Percentiles rank a stretch among this genome's conserved stretches.
Conservation (phyloP, 2,797 vertebrate genomes). For the Onychomys arenicola region DNA sequence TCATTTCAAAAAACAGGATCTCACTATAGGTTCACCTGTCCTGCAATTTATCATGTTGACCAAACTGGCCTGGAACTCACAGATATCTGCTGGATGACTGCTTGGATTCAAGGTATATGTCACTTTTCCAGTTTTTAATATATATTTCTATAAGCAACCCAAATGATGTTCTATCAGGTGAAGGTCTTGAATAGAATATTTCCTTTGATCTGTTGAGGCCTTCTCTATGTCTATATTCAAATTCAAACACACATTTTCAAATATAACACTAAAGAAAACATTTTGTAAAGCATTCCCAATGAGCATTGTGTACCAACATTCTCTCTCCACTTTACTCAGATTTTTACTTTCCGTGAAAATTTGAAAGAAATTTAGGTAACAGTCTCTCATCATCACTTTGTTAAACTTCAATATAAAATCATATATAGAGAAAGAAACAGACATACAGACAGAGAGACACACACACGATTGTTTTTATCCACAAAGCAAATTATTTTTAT, state of each 20-base stretch:
- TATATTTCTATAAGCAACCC: too few species aligned
- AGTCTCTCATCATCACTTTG: neutral
- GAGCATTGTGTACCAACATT: neutral
- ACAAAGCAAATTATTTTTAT: neutral
- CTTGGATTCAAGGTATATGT: neutral
- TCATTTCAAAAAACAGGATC: neutral
- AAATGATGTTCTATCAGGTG: neutral
- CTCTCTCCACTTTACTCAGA: neutral
- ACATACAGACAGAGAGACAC: neutral
- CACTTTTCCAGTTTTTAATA: neutral
- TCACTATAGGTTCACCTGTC: neutral
- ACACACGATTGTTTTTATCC: neutral
- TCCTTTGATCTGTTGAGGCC: neutral
- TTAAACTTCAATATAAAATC: neutral
- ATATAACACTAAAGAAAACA: neutral
- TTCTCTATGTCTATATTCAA: neutral
- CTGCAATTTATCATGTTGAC: neutral
- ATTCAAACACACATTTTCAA: neutral
- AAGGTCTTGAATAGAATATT: neutral
- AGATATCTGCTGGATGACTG: neutral
- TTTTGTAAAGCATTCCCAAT: neutral
- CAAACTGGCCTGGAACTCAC: too few species aligned
- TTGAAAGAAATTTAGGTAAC: neutral
- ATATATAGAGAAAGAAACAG: neutral
- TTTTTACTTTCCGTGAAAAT: neutral